Percentiles rank a stretch among this genome's conserved stretches.
phyloP scores from a whole-genome alignment of 2,797 vertebrate species.

The Manis javanica region DNA sequence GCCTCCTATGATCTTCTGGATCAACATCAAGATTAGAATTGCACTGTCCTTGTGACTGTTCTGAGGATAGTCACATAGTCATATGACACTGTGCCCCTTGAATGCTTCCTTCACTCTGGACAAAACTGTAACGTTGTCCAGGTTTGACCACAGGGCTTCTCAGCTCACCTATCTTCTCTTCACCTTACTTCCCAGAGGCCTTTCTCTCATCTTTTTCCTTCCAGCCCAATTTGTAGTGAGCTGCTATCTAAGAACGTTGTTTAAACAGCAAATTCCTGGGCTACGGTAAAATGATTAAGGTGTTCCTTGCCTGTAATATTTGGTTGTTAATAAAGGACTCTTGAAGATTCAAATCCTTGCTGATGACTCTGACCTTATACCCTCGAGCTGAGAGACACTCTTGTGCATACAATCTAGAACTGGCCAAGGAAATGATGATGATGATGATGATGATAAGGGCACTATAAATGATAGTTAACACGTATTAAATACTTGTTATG shows the following conservation, averaged over 20 bases:
- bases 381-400: background rate
- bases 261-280: background rate
- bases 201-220: background rate
- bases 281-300: background rate
- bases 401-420: background rate
- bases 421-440: background rate
- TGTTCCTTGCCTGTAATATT: background rate
- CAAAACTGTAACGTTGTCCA: background rate
- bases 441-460: background rate
- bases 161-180: background rate
- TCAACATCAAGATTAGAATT: constrained; percentile 17
- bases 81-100: background rate
- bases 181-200: background rate
- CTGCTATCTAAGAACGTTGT: background rate
- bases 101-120: background rate
- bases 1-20: background rate
- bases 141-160: background rate
- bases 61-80: background rate
- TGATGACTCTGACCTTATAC: background rate
- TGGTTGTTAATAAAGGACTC: background rate
- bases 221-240: background rate
- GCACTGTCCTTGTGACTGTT: background rate
- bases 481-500: background rate
- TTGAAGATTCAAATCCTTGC: background rate
- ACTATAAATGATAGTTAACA: background rate